Evolutionary conservation across 2,797 vertebrate genomes (phyloP), one percentile per base, ranked within the genome.

Genomic region (Arrhamphus sclerolepis): DNA sequence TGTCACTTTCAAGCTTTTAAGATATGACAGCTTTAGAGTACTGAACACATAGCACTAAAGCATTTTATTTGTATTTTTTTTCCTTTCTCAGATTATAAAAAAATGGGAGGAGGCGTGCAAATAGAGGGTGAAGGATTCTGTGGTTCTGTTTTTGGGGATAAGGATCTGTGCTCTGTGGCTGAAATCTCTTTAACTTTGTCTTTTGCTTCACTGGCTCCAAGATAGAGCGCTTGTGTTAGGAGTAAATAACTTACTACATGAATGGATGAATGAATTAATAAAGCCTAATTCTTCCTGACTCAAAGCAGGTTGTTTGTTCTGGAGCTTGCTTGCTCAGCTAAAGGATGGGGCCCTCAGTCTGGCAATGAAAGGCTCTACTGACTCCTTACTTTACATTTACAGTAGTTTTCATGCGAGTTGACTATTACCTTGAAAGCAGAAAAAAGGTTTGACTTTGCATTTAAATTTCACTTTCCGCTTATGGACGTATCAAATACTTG

Each of bases 21-120:
- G 21, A 39, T 3, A 21, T 57, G 48, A 66, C 55, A 19, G 49
- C 38, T 59, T 4, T 13, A 38, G 11, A 38, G 34, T 13, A 38
- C 11, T 38, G 34, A 38, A 38, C 14, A 13, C 34, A 38, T 14
- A 14, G 43, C 17, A 75, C 14, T 28, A 3, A 22, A 0, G 21
- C 17, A 46, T 74, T 54, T 69, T n/a, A n/a, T n/a, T n/a, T n/a
- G n/a, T 41, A 42, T 68, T 70, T 72, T 67, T 38, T 34, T 10
- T 4, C 1, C 10, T 14, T 38, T 38, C 13, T 67, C 17, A 29
- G 29, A 39, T 46, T 11, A 62, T 21, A 66, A 61, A 66, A 61
- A 62, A 61, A 43, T 5, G 40, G 24, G 29, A 56, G 44, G 41
- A 57, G 60, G 71, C 68, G 59, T 72, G 44, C 5, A 52, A 68